Base-by-base conservation (phyloP, 2,888 invertebrate species). In the Melieria omissa region DNA sequence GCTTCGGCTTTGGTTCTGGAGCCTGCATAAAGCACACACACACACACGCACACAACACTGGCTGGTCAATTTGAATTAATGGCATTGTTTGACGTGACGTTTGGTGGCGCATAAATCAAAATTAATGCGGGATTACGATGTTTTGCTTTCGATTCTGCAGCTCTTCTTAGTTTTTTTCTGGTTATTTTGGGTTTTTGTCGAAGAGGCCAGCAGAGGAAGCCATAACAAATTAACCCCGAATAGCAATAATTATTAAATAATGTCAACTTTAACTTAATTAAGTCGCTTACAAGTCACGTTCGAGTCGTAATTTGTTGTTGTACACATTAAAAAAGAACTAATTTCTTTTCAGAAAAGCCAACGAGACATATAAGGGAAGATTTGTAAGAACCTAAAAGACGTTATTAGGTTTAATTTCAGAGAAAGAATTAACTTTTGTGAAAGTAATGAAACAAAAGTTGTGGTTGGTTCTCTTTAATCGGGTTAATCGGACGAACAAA, bases 181-280 rank as follows among this genome's bases (percentile, higher is more conserved):
- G 42, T 44, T 49, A 42, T 52, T 64, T 49, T 49, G 42, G 10
- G 41, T 57, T 10, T 45, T 58, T 58, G 58, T 45, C 29, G 29
- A 46, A n/a, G 6, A 44, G 45, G 16, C 45, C 47, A 60, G 42
- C 42, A 52, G 14, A 46, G 61, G 47, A 68, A 65, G 42, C 46
- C 29, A 78, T 76, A 74, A 74, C 76, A 80, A 83, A 83, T 82
- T 80, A 83, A 82, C 77, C 80, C 79, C 68, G 64, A 70, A 70
- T 66, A 67, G 45, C 41, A 54, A 54, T 82, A 82, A 81, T 82
- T 77, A 80, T 80, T 81, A 80, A 81, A 82, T 80, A 81, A 82
- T 82, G 82, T 82, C 82, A 83, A 83, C 82, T 82, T 80, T 80
- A 83, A 83, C 80, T 82, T 82, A 82, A 82, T 82, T 82, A 82